These are phyloP conservation scores for Euglossa dilemma DNA, from an alignment of 1,140 invertebrate species.

Conservation along the genomic window DNA sequence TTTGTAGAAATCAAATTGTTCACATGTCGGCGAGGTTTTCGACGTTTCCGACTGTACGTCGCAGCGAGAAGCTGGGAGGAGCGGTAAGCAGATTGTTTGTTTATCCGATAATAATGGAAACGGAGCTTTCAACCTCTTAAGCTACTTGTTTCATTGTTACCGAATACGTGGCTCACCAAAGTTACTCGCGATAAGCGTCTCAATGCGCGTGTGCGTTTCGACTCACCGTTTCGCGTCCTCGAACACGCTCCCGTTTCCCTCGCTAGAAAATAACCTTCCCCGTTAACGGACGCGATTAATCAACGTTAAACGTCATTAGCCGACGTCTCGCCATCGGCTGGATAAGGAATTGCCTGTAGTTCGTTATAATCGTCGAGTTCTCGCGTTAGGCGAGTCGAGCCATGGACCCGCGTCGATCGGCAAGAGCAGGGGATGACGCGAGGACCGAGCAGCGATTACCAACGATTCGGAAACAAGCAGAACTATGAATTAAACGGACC, in stretches of 20 bases:
- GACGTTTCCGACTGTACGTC: too few species aligned
- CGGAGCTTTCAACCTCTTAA: slow-evolving; percentile 35
- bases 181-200: slow-evolving; percentile 8
- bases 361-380: neutral
- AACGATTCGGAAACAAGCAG: neutral
- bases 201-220: neutral
- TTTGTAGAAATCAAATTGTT: too few species aligned
- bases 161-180: neutral
- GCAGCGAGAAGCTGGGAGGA: neutral
- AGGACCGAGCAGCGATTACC: neutral
- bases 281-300: neutral
- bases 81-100: neutral
- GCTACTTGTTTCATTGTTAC: slow-evolving; percentile 25
- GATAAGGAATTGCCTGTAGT: neutral
- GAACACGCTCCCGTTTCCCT: neutral
- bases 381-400: too few species aligned
- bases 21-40: too few species aligned
- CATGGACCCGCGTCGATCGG: too few species aligned
- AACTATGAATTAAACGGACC: neutral
- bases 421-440: too few species aligned
- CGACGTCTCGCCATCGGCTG: too few species aligned
- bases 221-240: neutral
- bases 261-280: too few species aligned
- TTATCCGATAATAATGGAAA: slow-evolving; percentile 29
- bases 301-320: too few species aligned